Evolutionary conservation across 2,888 invertebrate genomes (phyloP).

Genomic region (Caenorhabditis macrosperma): DNA sequence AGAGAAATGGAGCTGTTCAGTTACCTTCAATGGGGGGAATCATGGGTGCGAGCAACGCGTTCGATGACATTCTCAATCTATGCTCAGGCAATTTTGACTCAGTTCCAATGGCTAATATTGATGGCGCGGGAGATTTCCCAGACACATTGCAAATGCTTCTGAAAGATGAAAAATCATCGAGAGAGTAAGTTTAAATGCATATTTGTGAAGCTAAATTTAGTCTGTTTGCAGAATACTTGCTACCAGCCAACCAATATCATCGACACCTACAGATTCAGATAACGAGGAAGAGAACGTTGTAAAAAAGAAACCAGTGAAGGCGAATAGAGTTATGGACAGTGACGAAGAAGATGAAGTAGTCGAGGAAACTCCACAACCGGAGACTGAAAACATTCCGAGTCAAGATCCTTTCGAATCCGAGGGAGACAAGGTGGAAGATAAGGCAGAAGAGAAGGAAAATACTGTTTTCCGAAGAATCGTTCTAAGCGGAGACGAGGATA

Average conservation of each 20-base stretch:
- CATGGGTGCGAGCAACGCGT: neutral
- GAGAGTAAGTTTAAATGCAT: neutral
- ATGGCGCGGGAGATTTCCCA: constrained; percentile 21
- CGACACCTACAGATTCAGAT: neutral
- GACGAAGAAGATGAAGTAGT: constrained; percentile 41
- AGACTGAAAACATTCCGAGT: neutral
- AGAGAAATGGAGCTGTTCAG: neutral
- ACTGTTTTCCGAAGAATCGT: neutral
- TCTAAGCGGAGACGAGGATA: constrained; percentile 8
- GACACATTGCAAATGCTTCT: constrained; percentile 39
- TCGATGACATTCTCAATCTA: constrained; percentile 36
- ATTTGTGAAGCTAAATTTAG: too few species aligned
- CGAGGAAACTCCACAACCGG: neutral
- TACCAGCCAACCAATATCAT: neutral
- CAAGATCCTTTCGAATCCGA: neutral
- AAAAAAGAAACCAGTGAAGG: constrained; percentile 3
- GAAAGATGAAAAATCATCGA: constrained; percentile 4
- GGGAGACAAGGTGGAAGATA: neutral
- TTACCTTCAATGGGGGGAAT: constrained; percentile 1
- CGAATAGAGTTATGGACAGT: constrained; percentile 14
- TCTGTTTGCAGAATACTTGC: too few species aligned
- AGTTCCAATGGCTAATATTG: too few species aligned
- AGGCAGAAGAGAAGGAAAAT: neutral
- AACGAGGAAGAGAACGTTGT: constrained; percentile 9
- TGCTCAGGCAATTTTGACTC: constrained; percentile 47